Evolutionary conservation across 2,797 vertebrate genomes (phyloP).

Genomic region (Thalassophryne amazonica): DNA sequence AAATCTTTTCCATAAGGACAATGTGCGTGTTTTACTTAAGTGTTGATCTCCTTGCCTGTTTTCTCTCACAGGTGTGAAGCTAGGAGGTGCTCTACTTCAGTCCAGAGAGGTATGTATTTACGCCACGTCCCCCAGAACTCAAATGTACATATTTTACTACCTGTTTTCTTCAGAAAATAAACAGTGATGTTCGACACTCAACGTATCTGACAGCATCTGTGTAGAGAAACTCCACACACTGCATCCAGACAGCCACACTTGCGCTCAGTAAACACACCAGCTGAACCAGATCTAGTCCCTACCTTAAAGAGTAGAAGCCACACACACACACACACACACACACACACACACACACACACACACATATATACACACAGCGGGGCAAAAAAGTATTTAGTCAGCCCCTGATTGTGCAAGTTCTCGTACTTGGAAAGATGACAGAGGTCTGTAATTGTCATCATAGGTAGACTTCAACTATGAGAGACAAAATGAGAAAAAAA

Average conservation of each 20-base stretch:
- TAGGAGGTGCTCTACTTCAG: constrained; percentile 53
- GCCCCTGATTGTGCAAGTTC: too few species aligned
- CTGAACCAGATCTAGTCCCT: constrained; percentile 2
- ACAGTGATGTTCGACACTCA: constrained; percentile 57
- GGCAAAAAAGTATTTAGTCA: too few species aligned
- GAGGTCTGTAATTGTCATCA: too few species aligned
- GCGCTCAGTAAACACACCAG: constrained; percentile 34
- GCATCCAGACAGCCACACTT: constrained; percentile 34
- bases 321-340: too few species aligned
- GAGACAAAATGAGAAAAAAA: too few species aligned
- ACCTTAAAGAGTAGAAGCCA: too few species aligned
- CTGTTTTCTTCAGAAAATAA: constrained; percentile 48
- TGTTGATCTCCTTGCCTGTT: constrained; percentile 43
- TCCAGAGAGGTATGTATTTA: constrained; percentile 68
- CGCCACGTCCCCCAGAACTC: constrained; percentile 57
- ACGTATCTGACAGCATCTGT: constrained; percentile 63
- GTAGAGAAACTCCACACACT: constrained; percentile 50
- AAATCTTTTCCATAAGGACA: constrained; percentile 11
- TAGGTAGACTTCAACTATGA: too few species aligned
- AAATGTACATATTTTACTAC: constrained; percentile 39
- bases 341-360: too few species aligned
- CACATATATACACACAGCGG: too few species aligned
- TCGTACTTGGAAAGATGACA: too few species aligned
- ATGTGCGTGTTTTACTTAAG: constrained; percentile 33
- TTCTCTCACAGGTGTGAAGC: constrained; percentile 57